Evolutionary conservation across 2,888 invertebrate species (phyloP).

Genomic region (Gastrophysa polygoni): DNA sequence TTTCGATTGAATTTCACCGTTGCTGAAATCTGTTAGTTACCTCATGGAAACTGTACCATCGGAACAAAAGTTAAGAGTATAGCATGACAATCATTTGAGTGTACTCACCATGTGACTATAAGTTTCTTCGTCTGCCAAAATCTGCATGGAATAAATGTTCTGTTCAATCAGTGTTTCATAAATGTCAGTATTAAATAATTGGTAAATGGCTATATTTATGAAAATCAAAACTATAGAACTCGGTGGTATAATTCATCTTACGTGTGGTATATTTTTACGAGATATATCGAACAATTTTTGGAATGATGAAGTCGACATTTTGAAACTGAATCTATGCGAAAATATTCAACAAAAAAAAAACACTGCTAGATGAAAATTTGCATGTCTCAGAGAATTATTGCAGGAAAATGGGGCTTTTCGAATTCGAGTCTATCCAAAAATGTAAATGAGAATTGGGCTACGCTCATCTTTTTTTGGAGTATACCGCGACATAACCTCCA

Average conservation of each 20-base stretch:
- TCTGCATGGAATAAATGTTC: background rate
- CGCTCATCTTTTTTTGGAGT: too few species aligned
- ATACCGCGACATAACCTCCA: too few species aligned
- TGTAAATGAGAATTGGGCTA: too few species aligned
- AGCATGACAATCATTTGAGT: background rate
- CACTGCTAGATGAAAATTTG: too few species aligned
- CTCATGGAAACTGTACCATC: conserved; percentile 22
- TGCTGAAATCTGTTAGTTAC: conserved; percentile 29
- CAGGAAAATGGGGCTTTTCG: too few species aligned
- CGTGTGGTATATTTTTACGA: background rate
- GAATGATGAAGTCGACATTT: background rate
- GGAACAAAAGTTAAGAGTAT: background rate
- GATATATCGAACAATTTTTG: background rate
- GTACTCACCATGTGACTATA: too few species aligned
- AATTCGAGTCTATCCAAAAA: too few species aligned
- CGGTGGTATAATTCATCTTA: background rate
- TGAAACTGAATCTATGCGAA: background rate
- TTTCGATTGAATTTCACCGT: conserved; percentile 24
- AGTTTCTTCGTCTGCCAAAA: too few species aligned
- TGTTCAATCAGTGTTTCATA: background rate
- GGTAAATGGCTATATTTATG: background rate
- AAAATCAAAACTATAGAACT: background rate
- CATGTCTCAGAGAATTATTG: too few species aligned
- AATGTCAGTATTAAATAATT: background rate
- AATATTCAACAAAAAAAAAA: too few species aligned